Conservation (phyloP, 2,888 invertebrate species). For the Helicoverpa assulta region DNA sequence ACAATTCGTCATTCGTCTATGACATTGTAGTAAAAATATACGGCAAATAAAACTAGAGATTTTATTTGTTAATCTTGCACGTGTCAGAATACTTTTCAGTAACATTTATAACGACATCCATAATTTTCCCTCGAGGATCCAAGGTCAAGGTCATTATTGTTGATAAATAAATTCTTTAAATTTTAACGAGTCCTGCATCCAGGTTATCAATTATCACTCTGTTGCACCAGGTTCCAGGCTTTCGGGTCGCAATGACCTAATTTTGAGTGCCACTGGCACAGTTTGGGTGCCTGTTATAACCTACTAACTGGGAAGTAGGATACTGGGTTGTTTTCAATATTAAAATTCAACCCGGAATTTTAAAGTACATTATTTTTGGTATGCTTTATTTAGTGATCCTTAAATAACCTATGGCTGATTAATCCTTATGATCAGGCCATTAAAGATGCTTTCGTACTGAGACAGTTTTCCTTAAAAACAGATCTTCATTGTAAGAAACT, state of each 20-base stretch:
- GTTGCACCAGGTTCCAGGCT: conserved; percentile 4
- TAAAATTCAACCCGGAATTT: not conserved
- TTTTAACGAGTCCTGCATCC: not conserved
- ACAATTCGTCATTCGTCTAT: not conserved
- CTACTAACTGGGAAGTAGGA: conserved; percentile 31
- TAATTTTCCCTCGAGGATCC: not conserved
- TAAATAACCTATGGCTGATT: too few species aligned
- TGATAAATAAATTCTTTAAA: not conserved
- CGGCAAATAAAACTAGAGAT: too few species aligned
- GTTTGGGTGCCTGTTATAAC: conserved; percentile 13
- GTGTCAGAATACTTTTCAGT: too few species aligned
- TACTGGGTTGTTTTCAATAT: conserved; percentile 15
- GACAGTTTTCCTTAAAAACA: too few species aligned
- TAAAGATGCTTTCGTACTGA: too few species aligned
- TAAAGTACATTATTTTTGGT: not conserved
- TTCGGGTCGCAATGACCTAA: conserved; percentile 28
- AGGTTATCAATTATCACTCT: not conserved
- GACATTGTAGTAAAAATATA: not conserved
- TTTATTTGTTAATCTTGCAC: too few species aligned
- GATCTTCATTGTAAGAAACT: not conserved
- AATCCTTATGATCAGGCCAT: too few species aligned
- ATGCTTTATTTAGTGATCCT: too few species aligned
- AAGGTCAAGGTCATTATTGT: not conserved
- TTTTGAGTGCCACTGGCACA: conserved; percentile 21
- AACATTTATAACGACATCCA: too few species aligned